Percentiles rank a stretch among this genome's conserved stretches.
phyloP scores from a whole-genome alignment of 2,113 vertebrate species.

The Boulengeromyrus knoepffleri region DNA sequence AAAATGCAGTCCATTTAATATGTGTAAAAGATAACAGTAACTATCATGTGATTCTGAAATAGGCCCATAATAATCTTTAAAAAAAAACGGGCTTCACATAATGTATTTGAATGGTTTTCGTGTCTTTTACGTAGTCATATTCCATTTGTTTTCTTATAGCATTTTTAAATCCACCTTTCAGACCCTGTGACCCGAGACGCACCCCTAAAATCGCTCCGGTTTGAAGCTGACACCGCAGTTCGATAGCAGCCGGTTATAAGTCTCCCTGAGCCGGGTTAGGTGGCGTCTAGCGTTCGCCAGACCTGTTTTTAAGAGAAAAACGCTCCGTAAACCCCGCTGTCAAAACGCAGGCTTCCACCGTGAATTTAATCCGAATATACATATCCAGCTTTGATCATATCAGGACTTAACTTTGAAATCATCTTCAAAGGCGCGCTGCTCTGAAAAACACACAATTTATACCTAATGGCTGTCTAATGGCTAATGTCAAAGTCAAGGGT shows the following conservation, averaged over 20 bases:
- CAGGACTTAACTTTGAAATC: conserved; percentile 9
- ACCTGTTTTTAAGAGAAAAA: background rate
- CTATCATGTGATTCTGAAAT: background rate
- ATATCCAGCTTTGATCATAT: conserved; percentile 12
- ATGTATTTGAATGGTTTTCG: background rate
- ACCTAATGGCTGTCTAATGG: conserved; percentile 17
- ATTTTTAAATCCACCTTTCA: background rate
- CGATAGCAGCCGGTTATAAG: background rate
- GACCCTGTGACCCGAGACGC: background rate
- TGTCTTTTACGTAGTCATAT: background rate
- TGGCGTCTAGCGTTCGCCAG: background rate
- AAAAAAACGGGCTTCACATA: background rate
- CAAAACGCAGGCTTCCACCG: background rate
- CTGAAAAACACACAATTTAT: conserved; percentile 9
- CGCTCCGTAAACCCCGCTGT: background rate
- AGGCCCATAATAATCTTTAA: background rate
- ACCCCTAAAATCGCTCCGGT: background rate
- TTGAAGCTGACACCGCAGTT: background rate
- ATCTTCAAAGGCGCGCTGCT: background rate
- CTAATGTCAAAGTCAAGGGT: conserved; percentile 12
- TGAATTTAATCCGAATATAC: conserved; percentile 3
- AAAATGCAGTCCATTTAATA: background rate
- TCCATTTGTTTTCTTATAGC: background rate
- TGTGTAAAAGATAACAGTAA: background rate
- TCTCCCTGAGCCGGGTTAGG: background rate